phyloP scores from a whole-genome alignment of 2,797 vertebrate species.

The Anguilla megastoma region DNA sequence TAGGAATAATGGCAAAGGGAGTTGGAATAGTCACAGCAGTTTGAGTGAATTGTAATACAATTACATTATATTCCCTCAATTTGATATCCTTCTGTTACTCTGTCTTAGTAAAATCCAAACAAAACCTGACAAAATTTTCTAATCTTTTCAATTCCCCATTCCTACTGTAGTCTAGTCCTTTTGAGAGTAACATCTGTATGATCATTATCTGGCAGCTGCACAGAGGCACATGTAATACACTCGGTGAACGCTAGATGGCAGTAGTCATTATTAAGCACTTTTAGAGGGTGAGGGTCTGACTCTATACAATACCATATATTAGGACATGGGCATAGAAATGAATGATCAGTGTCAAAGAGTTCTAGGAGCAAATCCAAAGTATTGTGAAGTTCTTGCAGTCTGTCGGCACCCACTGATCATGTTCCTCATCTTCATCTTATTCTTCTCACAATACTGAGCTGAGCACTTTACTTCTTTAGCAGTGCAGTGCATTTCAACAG shows the following conservation, averaged over 20 bases:
- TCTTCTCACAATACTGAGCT: neutral
- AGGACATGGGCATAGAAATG: neutral
- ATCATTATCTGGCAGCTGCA: neutral
- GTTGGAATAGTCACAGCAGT: neutral
- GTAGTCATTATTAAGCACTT: neutral
- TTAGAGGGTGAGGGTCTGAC: neutral
- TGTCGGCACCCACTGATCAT: neutral
- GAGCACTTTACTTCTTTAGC: neutral
- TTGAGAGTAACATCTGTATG: neutral
- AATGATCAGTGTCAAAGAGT: neutral
- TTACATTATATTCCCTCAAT: neutral
- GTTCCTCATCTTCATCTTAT: neutral
- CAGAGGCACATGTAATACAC: neutral
- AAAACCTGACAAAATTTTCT: slow-evolving; percentile 1
- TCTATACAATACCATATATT: neutral
- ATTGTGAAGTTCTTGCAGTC: no score
- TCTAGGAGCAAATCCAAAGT: neutral
- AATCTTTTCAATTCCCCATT: slow-evolving; percentile 2
- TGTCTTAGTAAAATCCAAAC: neutral
- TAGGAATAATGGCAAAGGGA: neutral
- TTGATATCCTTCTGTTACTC: slow-evolving; percentile 1
- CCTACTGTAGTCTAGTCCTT: neutral
- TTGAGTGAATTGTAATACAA: slow-evolving; percentile 25
- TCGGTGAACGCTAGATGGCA: slow-evolving; percentile 19
- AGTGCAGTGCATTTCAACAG: neutral